Evolutionary conservation across 1,140 invertebrate species (phyloP), one percentile per base, ranked within the genome.

Genomic region (Macrosteles quadrilineatus): DNA sequence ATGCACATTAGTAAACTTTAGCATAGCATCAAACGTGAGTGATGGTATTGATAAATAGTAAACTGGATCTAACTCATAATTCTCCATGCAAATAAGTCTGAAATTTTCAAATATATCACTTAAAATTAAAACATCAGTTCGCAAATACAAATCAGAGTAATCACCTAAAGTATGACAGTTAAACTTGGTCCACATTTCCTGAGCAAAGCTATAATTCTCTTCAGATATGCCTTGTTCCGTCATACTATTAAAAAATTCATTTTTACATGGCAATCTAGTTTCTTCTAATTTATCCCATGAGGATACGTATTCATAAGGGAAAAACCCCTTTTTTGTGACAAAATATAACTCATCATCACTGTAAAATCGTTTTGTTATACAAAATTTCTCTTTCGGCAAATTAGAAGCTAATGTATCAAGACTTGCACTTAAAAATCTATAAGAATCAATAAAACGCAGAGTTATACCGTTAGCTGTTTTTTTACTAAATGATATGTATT

Each of bases 31-130:
- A 75, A 77, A 84, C 21, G 76, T 73, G 17, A 81, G 74, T 4
- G 78, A 78, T 6, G 81, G 81, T 2, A 77, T 53, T 3, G 80
- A 80, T 29, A 69, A 76, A 74, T 80, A 83, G 36, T 80, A 75
- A 27, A 71, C n/a, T 4, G 70, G 65, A 67, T 77, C 72, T 1
- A 75, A 23, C 31, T 71, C 45, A 68, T 73, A 76, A 43, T 17
- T 68, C 14, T 47, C 17, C 25, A 68, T 21, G 66, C 78, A 78
- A 4, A 75, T 67, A 6, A 62, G 30, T 67, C 81, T 55, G 75
- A 82, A 83, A 67, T 80, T 81, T 78, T 81, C 76, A 74, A 83
- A 83, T 29, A 82, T 70, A 73, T 82, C 80, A 3, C 75, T 67
- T 29, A 83, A 73, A 14, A 83, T 50, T 21, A 83, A 67, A 12